Evolutionary conservation across 2,113 vertebrate species (phyloP), one percentile per base, ranked within the genome.

Genomic region (Benitochromis conjunctus): DNA sequence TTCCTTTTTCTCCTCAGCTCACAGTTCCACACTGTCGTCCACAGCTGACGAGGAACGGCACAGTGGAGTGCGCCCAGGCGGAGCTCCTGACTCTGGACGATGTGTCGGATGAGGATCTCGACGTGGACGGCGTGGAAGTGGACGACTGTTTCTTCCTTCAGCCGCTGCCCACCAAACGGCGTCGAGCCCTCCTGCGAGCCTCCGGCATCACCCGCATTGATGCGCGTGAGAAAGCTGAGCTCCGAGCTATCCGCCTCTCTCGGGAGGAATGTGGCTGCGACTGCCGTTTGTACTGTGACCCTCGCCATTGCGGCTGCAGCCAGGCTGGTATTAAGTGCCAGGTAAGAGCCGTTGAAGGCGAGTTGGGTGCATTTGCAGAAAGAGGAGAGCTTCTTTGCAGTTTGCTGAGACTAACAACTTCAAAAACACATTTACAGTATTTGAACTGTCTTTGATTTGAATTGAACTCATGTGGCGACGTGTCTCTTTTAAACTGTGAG

Each of bases 121-220:
- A 99, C 0, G 97, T 98, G 94, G 98, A 99, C 57, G 97, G 96
- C 0, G 97, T 99, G 91, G 98, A 99, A 89, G 98, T 99, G 94
- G 98, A 99, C 3, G 98, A 99, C 84, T 99, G 98, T 60, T 99
- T 99, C 94, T 99, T 99, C 93, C 97, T 99, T 36, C 98, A 99
- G 95, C 99, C 99, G 0, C 95, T 99, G 89, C 98, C 99, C 82
- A 99, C 98, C 14, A 99, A 99, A 80, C 96, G 98, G 6, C 98
- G 98, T 2, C 96, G 99, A 1, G 98, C 98, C 1, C 94, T 99
- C 55, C 95, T 99, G 13, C 94, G 99, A 13, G 98, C 98, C 34
- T 98, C 99, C 0, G 99, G 99, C 5, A 97, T 99, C 7, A 97
- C 97, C 88, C 95, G 98, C 84, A 99, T 99, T 1, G 99, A 99